Evolutionary conservation across 1,140 invertebrate genomes (phyloP).

Genomic region (Eciton burchellii): DNA sequence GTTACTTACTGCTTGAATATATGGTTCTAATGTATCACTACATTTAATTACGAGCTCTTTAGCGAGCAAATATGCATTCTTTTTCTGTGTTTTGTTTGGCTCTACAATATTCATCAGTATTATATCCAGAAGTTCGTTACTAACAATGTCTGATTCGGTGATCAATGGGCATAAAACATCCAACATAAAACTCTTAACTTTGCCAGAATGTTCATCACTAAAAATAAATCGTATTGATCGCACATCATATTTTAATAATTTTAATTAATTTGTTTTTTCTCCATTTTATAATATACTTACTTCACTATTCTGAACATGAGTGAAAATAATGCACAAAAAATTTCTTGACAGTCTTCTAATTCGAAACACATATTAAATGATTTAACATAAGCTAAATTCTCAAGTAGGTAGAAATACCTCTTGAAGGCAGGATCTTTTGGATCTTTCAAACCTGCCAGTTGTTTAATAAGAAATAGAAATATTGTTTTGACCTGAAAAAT

Average conservation of each 20-base stretch:
- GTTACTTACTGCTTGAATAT: constrained; percentile 94
- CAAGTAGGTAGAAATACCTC: constrained; percentile 97
- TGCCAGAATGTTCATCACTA: constrained; percentile 97
- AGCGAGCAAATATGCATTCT: constrained; percentile 95
- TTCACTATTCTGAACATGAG: constrained; percentile 99
- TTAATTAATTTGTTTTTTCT: not conserved
- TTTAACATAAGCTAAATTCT: constrained; percentile 99
- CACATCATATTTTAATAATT: not conserved
- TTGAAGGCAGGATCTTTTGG: constrained; percentile 99
- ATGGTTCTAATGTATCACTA: constrained; percentile 95
- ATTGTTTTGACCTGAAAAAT: constrained; percentile 90
- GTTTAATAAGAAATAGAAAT: constrained; percentile 98
- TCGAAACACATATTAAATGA: constrained; percentile 99
- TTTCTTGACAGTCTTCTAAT: constrained; percentile 98
- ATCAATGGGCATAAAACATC: constrained; percentile 97
- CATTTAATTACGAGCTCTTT: constrained; percentile 97
- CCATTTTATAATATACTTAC: constrained; percentile 86
- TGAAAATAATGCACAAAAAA: constrained; percentile 96
- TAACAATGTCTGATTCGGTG: constrained; percentile 97
- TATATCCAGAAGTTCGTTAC: constrained; percentile 96
- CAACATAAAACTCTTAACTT: constrained; percentile 98
- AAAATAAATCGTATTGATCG: constrained; percentile 73
- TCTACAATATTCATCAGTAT: constrained; percentile 98
- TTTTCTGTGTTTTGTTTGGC: constrained; percentile 96
- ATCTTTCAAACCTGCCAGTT: constrained; percentile 96